phyloP scores from a whole-genome alignment of 2,797 vertebrate genomes.

The Australoheros facetus region DNA sequence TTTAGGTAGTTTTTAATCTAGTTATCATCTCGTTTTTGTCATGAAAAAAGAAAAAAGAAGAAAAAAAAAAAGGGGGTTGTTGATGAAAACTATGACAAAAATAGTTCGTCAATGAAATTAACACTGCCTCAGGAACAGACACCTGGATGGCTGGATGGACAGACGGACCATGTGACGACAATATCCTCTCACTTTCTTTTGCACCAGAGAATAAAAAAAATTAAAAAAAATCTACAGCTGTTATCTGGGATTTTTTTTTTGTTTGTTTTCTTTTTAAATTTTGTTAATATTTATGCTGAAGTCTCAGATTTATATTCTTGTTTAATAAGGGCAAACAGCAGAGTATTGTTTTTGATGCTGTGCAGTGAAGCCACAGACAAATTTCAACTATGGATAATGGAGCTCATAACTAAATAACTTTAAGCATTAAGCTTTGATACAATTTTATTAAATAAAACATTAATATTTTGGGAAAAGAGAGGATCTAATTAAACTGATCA shows the following conservation, averaged over 20 bases:
- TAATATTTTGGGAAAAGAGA: background rate
- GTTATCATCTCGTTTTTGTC: too few relatives aligned
- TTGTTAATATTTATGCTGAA: background rate
- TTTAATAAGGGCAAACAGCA: background rate
- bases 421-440: background rate
- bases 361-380: background rate
- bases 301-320: background rate
- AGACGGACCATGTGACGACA: too few relatives aligned
- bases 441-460: background rate
- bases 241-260: background rate
- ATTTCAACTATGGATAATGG: background rate
- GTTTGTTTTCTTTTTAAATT: background rate
- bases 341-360: background rate
- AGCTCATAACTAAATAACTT: background rate
- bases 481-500: background rate
- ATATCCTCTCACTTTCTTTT: too few relatives aligned
- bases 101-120: too few relatives aligned
- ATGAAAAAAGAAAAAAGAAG: too few relatives aligned
- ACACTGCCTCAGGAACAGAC: too few relatives aligned
- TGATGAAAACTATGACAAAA: too few relatives aligned
- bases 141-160: too few relatives aligned
- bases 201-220: too few relatives aligned
- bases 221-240: background rate
- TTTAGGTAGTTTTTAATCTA: too few relatives aligned
- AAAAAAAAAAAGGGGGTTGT: too few relatives aligned